Evolutionary conservation across 2,797 vertebrate species (phyloP), one percentile per base, ranked within the genome.

Genomic region (Parauchenoglanis punctatus): DNA sequence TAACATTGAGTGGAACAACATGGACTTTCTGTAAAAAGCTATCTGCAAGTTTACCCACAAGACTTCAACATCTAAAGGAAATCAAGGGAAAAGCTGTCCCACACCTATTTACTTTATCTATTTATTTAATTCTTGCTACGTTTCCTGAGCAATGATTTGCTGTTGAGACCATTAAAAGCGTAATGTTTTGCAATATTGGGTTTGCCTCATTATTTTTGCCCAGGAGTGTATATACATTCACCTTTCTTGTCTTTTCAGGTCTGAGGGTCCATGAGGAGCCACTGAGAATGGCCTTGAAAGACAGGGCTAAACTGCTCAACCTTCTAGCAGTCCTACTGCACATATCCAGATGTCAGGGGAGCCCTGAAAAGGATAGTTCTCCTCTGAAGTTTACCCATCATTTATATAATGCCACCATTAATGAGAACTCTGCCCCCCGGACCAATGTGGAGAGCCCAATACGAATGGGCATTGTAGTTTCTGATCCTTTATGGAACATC

Each of bases 361-460:
- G 49, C 76, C 40, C 91, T 83, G 92, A 49, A 12, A 96, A 97
- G 88, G 92, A 94, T 90, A 90, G 84, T 89, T 96, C 95, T 46
- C 94, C 94, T 0, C 90, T 97, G 82, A 95, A 93, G 91, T 99
- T 99, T 93, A 98, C 97, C 0, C 96, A 97, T 87, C 94, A 96
- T 76, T 95, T 98, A 81, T 99, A 99, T 93, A 98, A 99, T 25
- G 93, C 95, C 80, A 97, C 96, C 84, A 98, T 99, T 94, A 95
- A 97, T 0, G 99, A 99, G 92, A 99, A 99, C 94, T 98, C 98
- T 20, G 95, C 97, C 52, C 98, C 98, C 0, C 97, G 96, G 94
- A 98, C 97, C 13, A 99, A 98, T 0, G 93, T 97, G 23, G 96
- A 98, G 85, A 98, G 96, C n/a, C 90, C 93, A 0, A 92, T 95